Evolutionary conservation across 2,888 invertebrate species (phyloP).

Genomic region (Chorisops tibialis): DNA sequence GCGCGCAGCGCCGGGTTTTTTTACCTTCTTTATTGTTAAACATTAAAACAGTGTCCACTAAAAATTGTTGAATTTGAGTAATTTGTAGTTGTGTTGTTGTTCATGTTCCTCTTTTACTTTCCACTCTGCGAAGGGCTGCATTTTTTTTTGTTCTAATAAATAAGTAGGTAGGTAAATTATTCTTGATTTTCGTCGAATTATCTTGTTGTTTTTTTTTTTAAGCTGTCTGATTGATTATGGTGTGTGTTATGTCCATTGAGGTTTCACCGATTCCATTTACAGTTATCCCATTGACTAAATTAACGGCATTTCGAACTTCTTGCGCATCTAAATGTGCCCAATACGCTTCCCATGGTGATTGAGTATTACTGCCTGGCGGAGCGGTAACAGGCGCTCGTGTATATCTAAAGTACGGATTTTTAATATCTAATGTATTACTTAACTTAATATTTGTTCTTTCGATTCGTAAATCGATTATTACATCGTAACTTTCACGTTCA

Average conservation of each 20-base stretch:
- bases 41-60: neutral
- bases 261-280: slow-evolving; percentile 72
- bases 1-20: too few relatives aligned
- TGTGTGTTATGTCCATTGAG: slow-evolving; percentile 65
- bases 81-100: neutral
- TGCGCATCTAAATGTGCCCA: slow-evolving; percentile 83
- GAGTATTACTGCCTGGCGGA: slow-evolving; percentile 85
- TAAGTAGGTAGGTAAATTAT: neutral
- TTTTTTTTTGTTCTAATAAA: neutral
- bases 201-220: too few relatives aligned
- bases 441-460: slow-evolving; percentile 85
- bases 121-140: neutral
- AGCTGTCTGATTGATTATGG: slow-evolving; percentile 50
- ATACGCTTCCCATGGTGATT: slow-evolving; percentile 90
- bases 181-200: neutral
- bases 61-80: neutral
- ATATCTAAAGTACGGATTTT: slow-evolving; percentile 97
- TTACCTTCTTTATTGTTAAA: neutral
- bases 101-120: neutral
- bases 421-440: slow-evolving; percentile 90
- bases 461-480: slow-evolving; percentile 88
- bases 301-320: slow-evolving; percentile 59
- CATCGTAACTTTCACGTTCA: slow-evolving; percentile 97
- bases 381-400: slow-evolving; percentile 89
- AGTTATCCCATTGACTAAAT: slow-evolving; percentile 72